phyloP scores from a whole-genome alignment of 2,888 invertebrate species.

The Lepidochrysops patricia region DNA sequence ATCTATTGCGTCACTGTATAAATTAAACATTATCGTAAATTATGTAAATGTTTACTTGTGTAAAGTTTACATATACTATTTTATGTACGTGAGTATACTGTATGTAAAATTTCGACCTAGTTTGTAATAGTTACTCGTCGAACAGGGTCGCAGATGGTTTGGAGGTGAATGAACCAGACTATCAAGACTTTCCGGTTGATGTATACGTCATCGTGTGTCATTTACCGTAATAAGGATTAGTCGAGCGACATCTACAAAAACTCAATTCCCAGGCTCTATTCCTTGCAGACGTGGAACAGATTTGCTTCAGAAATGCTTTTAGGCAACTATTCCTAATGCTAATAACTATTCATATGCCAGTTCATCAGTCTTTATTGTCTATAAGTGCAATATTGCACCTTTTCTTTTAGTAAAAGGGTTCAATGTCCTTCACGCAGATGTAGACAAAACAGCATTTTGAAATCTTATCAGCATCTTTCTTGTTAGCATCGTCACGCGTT shows the following conservation, averaged over 20 bases:
- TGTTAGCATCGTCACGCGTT: not conserved
- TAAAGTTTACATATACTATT: not conserved
- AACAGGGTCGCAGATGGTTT: slow-evolving; percentile 59
- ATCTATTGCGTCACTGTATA: not conserved
- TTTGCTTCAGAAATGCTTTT: no score
- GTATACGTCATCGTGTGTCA: slow-evolving; percentile 30
- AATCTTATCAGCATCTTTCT: not conserved
- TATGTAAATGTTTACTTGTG: not conserved
- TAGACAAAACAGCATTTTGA: not conserved
- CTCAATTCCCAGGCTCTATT: no score
- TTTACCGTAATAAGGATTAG: not conserved
- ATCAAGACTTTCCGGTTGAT: slow-evolving; percentile 54
- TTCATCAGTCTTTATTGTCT: no score
- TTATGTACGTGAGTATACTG: slow-evolving; percentile 28
- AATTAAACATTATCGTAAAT: not conserved
- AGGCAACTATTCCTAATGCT: no score
- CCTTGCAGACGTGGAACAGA: not conserved
- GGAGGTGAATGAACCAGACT: slow-evolving; percentile 60
- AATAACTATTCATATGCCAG: no score
- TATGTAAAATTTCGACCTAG: slow-evolving; percentile 38
- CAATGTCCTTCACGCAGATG: not conserved
- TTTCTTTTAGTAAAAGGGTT: not conserved
- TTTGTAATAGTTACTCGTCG: slow-evolving; percentile 32
- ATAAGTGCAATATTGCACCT: no score
- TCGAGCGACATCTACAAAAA: no score